A percentile compares a stretch with the other conserved stretches of the same genome.
phyloP scores from a whole-genome alignment of 1,140 invertebrate species.

The Campoletis sonorensis region DNA sequence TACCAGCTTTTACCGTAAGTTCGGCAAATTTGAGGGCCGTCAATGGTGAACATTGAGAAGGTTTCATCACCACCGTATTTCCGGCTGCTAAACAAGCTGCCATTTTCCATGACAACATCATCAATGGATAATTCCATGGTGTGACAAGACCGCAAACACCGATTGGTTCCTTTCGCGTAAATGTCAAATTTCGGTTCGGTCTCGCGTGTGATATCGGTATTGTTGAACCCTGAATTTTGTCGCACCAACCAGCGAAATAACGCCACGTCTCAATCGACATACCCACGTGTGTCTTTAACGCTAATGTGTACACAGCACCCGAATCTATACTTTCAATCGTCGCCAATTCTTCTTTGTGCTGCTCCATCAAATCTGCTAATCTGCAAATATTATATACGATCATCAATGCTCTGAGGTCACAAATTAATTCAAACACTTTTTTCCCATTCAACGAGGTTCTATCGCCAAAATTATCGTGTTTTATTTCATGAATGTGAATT shows the following conservation, averaged over 20 bases:
- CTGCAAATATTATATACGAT: constrained; percentile 76
- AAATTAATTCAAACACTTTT: no score
- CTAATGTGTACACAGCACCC: constrained; percentile 96
- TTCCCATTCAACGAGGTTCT: no score
- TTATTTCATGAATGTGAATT: no score
- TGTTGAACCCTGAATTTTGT: constrained; percentile 95
- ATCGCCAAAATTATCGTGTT: no score
- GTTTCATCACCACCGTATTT: constrained; percentile 95
- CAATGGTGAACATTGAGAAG: constrained; percentile 93
- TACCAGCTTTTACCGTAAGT: constrained; percentile 89
- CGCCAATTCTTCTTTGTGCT: constrained; percentile 95
- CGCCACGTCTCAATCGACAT: constrained; percentile 96
- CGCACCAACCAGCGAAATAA: constrained; percentile 96
- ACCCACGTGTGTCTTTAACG: constrained; percentile 94
- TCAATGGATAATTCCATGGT: constrained; percentile 98
- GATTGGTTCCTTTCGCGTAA: constrained; percentile 93
- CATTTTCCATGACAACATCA: constrained; percentile 99
- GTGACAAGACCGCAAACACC: constrained; percentile 96
- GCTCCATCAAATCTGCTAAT: constrained; percentile 94
- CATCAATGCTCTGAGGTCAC: no score
- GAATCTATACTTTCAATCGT: constrained; percentile 95
- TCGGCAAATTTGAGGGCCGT: constrained; percentile 97
- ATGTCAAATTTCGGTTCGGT: constrained; percentile 92
- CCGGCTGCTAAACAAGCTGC: constrained; percentile 96
- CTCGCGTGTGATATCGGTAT: constrained; percentile 93